phyloP scores from a whole-genome alignment of 2,888 invertebrate genomes.

The Leucophenga maculata region DNA sequence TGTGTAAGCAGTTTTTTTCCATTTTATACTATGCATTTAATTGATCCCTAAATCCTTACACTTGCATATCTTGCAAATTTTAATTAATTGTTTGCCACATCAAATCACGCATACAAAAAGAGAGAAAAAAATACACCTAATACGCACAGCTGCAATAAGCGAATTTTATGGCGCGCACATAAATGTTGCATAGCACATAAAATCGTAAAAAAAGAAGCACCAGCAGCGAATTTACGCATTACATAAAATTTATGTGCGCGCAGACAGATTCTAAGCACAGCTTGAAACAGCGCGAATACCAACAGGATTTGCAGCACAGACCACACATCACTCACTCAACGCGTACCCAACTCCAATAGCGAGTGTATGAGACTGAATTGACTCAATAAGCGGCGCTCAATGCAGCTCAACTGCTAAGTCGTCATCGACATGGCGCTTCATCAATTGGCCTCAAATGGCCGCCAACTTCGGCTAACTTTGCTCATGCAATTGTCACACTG shows the following conservation, averaged over 20 bases:
- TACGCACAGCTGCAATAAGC: conserved; percentile 40
- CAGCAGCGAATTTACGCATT: conserved; percentile 46
- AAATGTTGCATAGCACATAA: conserved; percentile 32
- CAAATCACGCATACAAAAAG: conserved; percentile 14
- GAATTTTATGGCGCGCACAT: conserved; percentile 32
- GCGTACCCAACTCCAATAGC: conserved; percentile 46
- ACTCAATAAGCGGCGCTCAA: conserved; percentile 12
- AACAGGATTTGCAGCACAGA: conserved; percentile 10
- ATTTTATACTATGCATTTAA: no score
- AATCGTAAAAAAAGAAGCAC: conserved; percentile 32
- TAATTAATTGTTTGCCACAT: no score
- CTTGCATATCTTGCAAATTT: no score
- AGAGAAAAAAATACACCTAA: no score
- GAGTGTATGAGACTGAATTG: conserved; percentile 21
- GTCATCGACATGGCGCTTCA: conserved; percentile 27
- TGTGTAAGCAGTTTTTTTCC: no score
- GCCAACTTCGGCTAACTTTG: conserved; percentile 17
- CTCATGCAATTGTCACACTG: conserved; percentile 7
- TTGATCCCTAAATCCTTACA: no score
- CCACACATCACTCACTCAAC: conserved; percentile 14
- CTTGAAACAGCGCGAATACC: conserved; percentile 45
- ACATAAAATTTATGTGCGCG: conserved; percentile 48
- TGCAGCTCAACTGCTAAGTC: conserved; percentile 17
- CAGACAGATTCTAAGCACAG: conserved; percentile 52
- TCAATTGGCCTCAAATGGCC: conserved; percentile 36